phyloP scores from a whole-genome alignment of 2,113 vertebrate species.

The Elanoides forficatus region DNA sequence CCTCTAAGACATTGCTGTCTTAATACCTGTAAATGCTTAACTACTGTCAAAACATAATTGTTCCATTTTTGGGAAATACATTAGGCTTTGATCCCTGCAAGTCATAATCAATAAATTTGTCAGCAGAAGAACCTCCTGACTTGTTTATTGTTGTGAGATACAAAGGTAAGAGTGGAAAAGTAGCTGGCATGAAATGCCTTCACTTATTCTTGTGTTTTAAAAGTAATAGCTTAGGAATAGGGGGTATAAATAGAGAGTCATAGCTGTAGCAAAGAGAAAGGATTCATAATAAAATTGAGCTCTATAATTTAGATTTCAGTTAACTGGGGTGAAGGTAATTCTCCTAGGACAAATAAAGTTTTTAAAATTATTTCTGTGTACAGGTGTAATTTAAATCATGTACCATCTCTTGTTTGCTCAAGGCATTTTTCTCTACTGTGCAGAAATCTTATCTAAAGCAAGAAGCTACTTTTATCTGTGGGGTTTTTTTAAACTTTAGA shows the following conservation, averaged over 20 bases:
- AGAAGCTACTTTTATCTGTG: neutral
- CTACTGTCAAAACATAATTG: neutral
- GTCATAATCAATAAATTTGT: neutral
- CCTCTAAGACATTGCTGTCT: neutral
- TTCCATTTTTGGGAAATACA: neutral
- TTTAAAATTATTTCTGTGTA: neutral
- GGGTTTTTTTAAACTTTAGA: neutral
- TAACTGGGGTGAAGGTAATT: neutral
- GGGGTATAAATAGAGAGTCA: neutral
- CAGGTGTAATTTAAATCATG: neutral
- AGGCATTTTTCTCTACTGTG: neutral
- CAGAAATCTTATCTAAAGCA: conserved; percentile 14
- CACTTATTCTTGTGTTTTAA: neutral
- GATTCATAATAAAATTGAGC: neutral
- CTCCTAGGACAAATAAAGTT: neutral
- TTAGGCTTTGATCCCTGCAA: neutral
- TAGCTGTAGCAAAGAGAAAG: neutral
- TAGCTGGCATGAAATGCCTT: neutral
- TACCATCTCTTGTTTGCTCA: neutral
- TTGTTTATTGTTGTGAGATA: neutral
- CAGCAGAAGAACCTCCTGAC: neutral
- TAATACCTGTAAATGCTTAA: neutral
- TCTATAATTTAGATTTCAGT: neutral
- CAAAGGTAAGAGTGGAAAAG: neutral
- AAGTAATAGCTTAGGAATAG: neutral